Evolutionary conservation across 2,113 vertebrate genomes (phyloP).

Genomic region (Peromyscus californicus): DNA sequence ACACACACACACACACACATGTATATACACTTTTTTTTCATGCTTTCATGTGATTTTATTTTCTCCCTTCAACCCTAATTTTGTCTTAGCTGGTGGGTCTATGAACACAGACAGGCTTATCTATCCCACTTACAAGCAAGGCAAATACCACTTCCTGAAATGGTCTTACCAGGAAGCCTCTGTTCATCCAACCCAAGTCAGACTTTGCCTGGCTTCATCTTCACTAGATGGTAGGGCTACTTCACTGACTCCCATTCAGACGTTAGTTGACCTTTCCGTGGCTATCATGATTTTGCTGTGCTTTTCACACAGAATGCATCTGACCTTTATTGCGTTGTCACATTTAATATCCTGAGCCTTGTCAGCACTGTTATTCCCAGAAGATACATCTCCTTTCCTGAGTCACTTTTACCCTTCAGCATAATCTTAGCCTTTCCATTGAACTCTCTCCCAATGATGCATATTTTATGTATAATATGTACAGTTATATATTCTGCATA

Average conservation of each 20-base stretch:
- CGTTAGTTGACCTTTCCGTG: conserved; percentile 93
- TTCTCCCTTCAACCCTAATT: conserved; percentile 98
- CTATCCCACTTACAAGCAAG: conserved; percentile 93
- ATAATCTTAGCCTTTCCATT: too few species aligned
- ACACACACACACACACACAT: too few species aligned
- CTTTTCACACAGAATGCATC: conserved; percentile 97
- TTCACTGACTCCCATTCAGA: conserved; percentile 95
- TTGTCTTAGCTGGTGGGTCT: conserved; percentile 96
- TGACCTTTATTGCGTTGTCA: conserved; percentile 88
- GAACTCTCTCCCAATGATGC: neutral
- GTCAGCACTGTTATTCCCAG: neutral
- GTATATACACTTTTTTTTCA: neutral
- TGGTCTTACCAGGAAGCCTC: conserved; percentile 98
- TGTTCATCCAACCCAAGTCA: conserved; percentile 99
- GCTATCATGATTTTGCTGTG: conserved; percentile 95
- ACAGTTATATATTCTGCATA: too few species aligned
- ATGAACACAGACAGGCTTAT: conserved; percentile 95
- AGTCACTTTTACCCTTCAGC: too few species aligned
- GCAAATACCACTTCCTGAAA: conserved; percentile 98
- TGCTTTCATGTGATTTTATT: conserved; percentile 87
- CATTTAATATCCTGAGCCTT: neutral
- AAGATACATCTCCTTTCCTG: neutral
- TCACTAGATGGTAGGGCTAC: conserved; percentile 96
- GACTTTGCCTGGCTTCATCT: conserved; percentile 99
- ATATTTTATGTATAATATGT: too few species aligned